Percentiles rank a stretch among this genome's conserved stretches.
Conservation (phyloP, 2,888 invertebrate genomes). For the Cheilosia impressa region DNA sequence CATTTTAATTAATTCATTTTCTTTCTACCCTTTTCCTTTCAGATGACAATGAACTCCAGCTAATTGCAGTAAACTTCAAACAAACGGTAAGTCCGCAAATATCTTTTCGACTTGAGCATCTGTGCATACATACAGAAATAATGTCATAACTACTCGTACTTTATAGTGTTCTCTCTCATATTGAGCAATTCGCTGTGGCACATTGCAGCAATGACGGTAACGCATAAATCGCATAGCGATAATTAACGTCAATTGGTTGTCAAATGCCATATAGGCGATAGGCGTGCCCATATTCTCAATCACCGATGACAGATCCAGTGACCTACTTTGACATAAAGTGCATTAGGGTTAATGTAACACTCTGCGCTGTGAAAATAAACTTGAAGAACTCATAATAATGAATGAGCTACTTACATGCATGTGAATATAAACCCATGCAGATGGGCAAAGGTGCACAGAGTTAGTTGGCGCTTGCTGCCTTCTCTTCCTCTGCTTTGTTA, state of each 20-base stretch:
- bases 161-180: not conserved
- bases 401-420: slow-evolving; percentile 51
- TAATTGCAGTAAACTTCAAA: slow-evolving; percentile 51
- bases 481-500: slow-evolving; percentile 23
- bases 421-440: slow-evolving; percentile 23
- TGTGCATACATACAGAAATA: not conserved
- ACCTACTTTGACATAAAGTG: slow-evolving; percentile 65
- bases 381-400: slow-evolving; percentile 46
- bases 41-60: slow-evolving; percentile 57
- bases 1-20: slow-evolving; percentile 22
- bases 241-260: slow-evolving; percentile 43
- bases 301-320: slow-evolving; percentile 66
- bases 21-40: slow-evolving; percentile 34
- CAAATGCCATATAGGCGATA: slow-evolving; percentile 53
- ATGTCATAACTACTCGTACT: no score
- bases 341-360: slow-evolving; percentile 69
- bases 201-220: slow-evolving; percentile 1
- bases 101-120: slow-evolving; percentile 25
- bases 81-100: slow-evolving; percentile 63
- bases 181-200: not conserved
- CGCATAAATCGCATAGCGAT: slow-evolving; percentile 28
- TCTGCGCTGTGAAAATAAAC: slow-evolving; percentile 30
- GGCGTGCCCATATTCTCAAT: slow-evolving; percentile 54
- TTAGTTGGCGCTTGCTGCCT: not conserved
- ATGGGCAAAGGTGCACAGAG: slow-evolving; percentile 32